Percentiles rank a stretch among this genome's conserved stretches.
Conservation (phyloP, 2,797 vertebrate genomes). For the Hypotaenidia okinawae region DNA sequence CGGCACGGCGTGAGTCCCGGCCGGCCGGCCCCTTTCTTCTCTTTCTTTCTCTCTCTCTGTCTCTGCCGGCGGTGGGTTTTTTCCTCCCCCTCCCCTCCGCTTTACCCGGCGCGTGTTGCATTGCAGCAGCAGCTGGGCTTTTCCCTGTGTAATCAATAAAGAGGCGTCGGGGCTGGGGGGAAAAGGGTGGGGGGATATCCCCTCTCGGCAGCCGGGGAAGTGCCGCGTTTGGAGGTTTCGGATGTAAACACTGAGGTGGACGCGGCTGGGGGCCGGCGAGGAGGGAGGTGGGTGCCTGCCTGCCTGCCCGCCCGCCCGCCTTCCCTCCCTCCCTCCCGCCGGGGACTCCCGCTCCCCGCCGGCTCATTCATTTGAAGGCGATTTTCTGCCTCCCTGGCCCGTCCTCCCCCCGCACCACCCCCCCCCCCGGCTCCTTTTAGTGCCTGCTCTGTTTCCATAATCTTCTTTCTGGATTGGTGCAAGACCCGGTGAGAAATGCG, state of each 20-base stretch:
- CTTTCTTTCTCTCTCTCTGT: background rate
- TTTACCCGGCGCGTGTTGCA: slow-evolving; percentile 72
- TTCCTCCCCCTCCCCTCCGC: background rate
- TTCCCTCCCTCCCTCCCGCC: background rate
- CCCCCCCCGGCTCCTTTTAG: background rate
- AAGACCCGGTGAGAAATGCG: slow-evolving; percentile 64
- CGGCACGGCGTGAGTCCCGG: background rate
- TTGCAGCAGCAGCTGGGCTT: slow-evolving; percentile 74
- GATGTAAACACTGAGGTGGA: slow-evolving; percentile 2
- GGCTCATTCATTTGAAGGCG: slow-evolving; percentile 41
- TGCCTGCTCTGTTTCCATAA: slow-evolving; percentile 47
- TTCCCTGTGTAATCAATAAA: slow-evolving; percentile 67
- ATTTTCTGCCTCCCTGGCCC: background rate
- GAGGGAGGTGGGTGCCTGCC: background rate
- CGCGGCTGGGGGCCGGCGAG: background rate
- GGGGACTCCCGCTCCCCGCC: slow-evolving; percentile 23
- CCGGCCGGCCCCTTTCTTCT: background rate
- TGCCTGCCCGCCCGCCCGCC: background rate
- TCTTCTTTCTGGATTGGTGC: slow-evolving; percentile 64
- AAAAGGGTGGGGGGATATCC: background rate
- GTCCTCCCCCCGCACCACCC: background rate
- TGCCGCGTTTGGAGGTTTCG: background rate
- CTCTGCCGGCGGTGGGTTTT: background rate
- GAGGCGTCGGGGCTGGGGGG: background rate
- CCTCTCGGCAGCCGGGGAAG: background rate